These are phyloP conservation scores for Gadus macrocephalus DNA, from an alignment of 2,113 vertebrate species.

Conservation along the genomic window DNA sequence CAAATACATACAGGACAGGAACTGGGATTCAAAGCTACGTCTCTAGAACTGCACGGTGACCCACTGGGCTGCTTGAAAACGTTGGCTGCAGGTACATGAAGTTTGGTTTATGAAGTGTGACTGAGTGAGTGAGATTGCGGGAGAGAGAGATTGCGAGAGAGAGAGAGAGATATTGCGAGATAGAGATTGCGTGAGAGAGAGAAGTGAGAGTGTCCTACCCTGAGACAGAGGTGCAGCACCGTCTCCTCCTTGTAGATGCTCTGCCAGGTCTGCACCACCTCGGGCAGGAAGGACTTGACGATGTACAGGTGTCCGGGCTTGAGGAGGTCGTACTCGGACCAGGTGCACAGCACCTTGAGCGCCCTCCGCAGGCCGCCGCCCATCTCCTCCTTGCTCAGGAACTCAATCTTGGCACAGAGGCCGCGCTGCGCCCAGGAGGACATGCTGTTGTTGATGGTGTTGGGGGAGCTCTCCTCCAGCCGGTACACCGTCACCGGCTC, in stretches of 20 bases:
- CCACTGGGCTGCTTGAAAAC: too few relatives aligned
- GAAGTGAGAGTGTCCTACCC: conserved; percentile 70
- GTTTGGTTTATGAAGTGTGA: background rate
- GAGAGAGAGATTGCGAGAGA: too few relatives aligned
- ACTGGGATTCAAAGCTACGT: too few relatives aligned
- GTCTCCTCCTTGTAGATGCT: conserved; percentile 97
- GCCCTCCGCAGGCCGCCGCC: conserved; percentile 91
- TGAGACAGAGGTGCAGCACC: conserved; percentile 95
- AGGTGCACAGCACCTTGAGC: conserved; percentile 94
- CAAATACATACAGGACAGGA: too few relatives aligned
- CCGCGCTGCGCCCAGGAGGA: conserved; percentile 98
- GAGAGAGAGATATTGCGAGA: too few relatives aligned
- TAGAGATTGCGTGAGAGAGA: background rate
- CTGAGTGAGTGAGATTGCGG: background rate
- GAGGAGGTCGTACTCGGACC: conserved; percentile 95
- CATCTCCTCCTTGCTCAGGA: conserved; percentile 98
- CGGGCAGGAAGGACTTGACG: conserved; percentile 96
- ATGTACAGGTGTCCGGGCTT: conserved; percentile 96
- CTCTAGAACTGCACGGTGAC: too few relatives aligned
- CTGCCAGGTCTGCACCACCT: conserved; percentile 95
- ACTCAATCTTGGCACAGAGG: conserved; percentile 96
- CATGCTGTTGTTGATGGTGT: conserved; percentile 98
- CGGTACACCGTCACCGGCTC: conserved; percentile 96
- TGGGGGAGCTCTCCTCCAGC: conserved; percentile 95
- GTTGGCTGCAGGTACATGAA: too few relatives aligned